These are phyloP conservation scores for Lacerta agilis DNA, from an alignment of 2,797 vertebrate genomes.

Conservation along the genomic window DNA sequence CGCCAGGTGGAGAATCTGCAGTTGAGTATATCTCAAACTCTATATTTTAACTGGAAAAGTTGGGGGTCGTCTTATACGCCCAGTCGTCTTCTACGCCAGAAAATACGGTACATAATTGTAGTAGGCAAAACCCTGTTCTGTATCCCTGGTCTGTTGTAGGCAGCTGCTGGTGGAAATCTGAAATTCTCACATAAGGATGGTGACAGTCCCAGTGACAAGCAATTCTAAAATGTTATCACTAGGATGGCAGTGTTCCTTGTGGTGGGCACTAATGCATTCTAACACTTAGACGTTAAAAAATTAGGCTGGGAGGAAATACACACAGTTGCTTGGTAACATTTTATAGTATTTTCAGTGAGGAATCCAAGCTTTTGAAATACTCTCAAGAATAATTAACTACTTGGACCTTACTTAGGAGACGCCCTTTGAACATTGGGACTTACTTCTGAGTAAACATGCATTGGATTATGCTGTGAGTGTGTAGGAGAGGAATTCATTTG, in stretches of 20 bases:
- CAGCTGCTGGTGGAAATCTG: background rate
- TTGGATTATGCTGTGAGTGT: background rate
- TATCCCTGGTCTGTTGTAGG: background rate
- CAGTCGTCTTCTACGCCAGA: no score
- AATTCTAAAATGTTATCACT: background rate
- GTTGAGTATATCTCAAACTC: no score
- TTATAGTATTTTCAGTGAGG: background rate
- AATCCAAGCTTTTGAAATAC: background rate
- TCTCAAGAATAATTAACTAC: background rate
- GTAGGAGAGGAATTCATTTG: background rate
- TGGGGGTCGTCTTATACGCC: no score
- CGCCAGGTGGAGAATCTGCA: no score
- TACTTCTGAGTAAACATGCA: background rate
- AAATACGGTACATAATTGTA: background rate
- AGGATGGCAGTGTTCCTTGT: background rate
- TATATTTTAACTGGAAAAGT: no score
- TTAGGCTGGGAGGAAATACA: background rate
- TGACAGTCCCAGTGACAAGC: background rate
- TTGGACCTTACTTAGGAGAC: background rate
- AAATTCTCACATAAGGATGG: background rate
- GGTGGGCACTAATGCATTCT: background rate
- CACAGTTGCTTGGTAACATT: background rate
- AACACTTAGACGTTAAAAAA: background rate
- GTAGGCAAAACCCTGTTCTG: background rate
- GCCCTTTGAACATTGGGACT: background rate